Evolutionary conservation across 2,888 invertebrate species (phyloP).

Genomic region (Drosophila aldrichi): DNA sequence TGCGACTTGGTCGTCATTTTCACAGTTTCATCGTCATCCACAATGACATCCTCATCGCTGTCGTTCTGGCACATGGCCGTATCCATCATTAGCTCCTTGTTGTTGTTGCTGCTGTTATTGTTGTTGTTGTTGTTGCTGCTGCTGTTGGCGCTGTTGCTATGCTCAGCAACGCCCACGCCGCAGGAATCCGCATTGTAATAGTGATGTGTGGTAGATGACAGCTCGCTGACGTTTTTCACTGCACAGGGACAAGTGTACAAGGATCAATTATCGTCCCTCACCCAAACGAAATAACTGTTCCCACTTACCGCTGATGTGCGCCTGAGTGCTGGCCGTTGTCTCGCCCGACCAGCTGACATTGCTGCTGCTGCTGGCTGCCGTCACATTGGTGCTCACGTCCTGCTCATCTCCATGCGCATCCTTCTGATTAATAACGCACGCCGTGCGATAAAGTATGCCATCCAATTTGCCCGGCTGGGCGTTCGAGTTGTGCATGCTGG

Average conservation of each 20-base stretch:
- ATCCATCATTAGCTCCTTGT: conserved; percentile 82
- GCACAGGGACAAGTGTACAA: background rate
- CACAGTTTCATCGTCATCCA: conserved; percentile 84
- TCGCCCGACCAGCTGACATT: conserved; percentile 65
- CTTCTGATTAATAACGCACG: conserved; percentile 84
- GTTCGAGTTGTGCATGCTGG: conserved; percentile 79
- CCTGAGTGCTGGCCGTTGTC: conserved; percentile 63
- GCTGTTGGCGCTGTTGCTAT: conserved; percentile 40
- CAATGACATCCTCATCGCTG: conserved; percentile 85
- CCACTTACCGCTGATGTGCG: conserved; percentile 82
- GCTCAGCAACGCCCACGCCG: conserved; percentile 68
- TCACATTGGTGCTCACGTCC: conserved; percentile 80
- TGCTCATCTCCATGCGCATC: conserved; percentile 80
- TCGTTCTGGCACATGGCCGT: conserved; percentile 83
- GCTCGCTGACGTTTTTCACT: conserved; percentile 85
- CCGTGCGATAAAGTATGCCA: conserved; percentile 84
- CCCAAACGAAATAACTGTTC: background rate
- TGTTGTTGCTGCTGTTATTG: conserved; percentile 63
- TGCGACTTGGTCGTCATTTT: conserved; percentile 72
- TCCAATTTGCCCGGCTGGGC: conserved; percentile 83
- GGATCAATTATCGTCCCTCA: conserved; percentile 16
- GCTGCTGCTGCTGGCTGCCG: conserved; percentile 68
- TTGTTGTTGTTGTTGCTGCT: conserved; percentile 46
- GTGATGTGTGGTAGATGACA: conserved; percentile 85
- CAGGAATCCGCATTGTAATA: conserved; percentile 85